Evolutionary conservation across 2,888 invertebrate genomes (phyloP).

Genomic region (Aspidiotus destructor): DNA sequence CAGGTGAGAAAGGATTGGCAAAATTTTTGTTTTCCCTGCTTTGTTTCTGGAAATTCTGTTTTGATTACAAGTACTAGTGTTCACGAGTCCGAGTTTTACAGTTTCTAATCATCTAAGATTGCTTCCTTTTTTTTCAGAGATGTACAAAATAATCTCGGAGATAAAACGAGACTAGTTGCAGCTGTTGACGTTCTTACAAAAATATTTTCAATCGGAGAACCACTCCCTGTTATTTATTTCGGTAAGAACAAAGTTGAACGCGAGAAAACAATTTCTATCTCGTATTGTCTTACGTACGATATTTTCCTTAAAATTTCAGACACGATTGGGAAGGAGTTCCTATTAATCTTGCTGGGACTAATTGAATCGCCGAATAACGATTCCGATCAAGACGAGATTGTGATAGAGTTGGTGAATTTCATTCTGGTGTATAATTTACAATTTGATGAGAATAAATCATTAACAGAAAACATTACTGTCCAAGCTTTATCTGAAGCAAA

Average conservation of each 20-base stretch:
- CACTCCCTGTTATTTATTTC: conserved; percentile 77
- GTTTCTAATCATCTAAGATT: too few relatives aligned
- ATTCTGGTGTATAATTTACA: conserved; percentile 84
- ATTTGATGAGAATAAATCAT: conserved; percentile 45
- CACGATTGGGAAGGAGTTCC: conserved; percentile 25
- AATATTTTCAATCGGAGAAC: conserved; percentile 82
- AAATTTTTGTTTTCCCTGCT: background rate
- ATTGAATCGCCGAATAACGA: conserved; percentile 22
- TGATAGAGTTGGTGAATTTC: conserved; percentile 76
- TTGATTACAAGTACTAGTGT: too few relatives aligned
- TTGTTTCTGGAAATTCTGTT: too few relatives aligned
- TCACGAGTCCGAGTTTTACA: too few relatives aligned
- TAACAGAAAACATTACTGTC: conserved; percentile 39
- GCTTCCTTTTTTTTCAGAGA: conserved; percentile 46
- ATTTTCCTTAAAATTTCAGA: conserved; percentile 9
- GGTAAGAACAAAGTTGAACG: conserved; percentile 48
- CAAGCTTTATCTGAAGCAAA: conserved; percentile 38
- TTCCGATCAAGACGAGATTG: conserved; percentile 67
- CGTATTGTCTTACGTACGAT: background rate
- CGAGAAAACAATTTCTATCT: background rate
- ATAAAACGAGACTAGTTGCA: conserved; percentile 69
- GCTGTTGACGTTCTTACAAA: conserved; percentile 75
- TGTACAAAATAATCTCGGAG: conserved; percentile 68
- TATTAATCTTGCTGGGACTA: conserved; percentile 14
- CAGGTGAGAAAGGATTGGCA: conserved; percentile 46